phyloP scores from a whole-genome alignment of 2,888 invertebrate species.

The Rugalucina vietnamica region DNA sequence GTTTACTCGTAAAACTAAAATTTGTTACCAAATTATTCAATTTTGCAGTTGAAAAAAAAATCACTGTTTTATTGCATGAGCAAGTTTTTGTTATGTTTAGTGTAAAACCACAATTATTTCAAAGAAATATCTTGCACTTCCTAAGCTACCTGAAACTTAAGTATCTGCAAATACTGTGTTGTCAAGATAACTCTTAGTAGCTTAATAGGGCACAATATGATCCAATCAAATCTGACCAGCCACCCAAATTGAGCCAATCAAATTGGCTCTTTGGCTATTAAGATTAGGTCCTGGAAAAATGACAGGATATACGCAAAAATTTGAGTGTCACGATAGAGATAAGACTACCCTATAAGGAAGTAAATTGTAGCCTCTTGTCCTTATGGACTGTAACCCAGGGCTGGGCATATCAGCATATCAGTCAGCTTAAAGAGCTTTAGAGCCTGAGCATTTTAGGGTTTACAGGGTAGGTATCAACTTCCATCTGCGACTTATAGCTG shows the following conservation, averaged over 20 bases:
- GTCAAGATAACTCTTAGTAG: neutral
- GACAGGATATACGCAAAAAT: slow-evolving; percentile 3
- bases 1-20: neutral
- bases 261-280: neutral
- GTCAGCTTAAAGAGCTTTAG: no score
- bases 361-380: no score
- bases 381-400: no score
- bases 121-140: neutral
- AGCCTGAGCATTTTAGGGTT: no score
- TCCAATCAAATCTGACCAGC: neutral
- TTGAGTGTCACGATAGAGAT: neutral
- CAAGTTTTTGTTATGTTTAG: no score
- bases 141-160: neutral
- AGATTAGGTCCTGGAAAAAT: neutral
- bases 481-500: no score
- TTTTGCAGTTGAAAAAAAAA: no score
- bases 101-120: neutral
- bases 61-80: no score
- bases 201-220: neutral
- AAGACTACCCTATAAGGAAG: neutral
- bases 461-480: no score
- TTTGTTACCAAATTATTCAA: neutral
- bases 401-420: no score
- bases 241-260: neutral
- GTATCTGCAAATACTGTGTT: neutral